Percentiles rank a stretch among this genome's conserved stretches.
Conservation (phyloP, 2,797 vertebrate genomes). For the Carcharodon carcharias region DNA sequence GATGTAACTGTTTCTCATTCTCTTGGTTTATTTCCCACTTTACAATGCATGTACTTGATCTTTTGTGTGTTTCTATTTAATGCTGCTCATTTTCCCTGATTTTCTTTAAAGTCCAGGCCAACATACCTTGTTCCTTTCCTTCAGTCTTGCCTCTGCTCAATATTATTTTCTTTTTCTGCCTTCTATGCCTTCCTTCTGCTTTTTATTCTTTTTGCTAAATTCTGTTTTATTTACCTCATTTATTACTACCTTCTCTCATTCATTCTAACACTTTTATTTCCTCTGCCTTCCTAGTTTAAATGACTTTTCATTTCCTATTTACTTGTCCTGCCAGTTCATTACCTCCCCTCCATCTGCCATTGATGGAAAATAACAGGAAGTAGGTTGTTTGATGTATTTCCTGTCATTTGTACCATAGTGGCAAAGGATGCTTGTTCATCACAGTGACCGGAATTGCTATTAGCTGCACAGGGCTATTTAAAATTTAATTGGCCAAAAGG, state of each 20-base stretch:
- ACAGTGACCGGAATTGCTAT: neutral
- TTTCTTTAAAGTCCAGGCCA: neutral
- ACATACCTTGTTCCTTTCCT: neutral
- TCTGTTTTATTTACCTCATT: neutral
- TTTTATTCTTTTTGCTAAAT: neutral
- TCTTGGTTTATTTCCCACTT: neutral
- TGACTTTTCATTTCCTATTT: neutral
- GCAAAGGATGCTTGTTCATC: neutral
- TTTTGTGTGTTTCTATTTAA: neutral
- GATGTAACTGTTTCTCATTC: neutral
- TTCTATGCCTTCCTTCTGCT: neutral
- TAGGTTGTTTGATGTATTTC: slow-evolving; percentile 16
- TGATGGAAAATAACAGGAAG: neutral
- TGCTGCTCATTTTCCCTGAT: neutral
- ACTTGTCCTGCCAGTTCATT: neutral
- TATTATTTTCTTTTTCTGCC: neutral
- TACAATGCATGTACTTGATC: neutral
- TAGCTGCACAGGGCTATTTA: neutral
- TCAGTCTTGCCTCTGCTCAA: neutral
- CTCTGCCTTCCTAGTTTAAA: neutral
- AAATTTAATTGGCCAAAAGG: neutral
- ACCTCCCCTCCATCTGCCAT: neutral
- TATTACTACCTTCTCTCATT: neutral
- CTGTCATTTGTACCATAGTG: neutral
- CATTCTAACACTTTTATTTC: neutral